Evolutionary conservation across 2,113 vertebrate genomes (phyloP).

Genomic region (Brachypodius melanocephalos): DNA sequence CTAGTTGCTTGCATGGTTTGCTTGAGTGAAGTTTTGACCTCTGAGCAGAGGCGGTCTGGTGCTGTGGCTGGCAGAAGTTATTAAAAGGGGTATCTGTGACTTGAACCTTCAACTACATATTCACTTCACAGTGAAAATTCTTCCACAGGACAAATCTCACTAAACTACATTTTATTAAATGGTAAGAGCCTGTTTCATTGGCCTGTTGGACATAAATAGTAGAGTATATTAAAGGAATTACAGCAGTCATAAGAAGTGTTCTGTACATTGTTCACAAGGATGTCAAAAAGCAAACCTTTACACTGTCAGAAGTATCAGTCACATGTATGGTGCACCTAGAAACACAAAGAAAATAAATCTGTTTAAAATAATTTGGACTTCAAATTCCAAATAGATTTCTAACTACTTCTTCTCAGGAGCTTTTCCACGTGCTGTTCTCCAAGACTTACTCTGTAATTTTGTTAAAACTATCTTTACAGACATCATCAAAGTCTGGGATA

Average conservation of each 20-base stretch:
- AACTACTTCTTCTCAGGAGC: background rate
- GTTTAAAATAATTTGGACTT: background rate
- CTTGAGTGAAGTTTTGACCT: background rate
- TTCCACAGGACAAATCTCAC: background rate
- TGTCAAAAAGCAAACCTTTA: background rate
- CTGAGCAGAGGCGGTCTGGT: background rate
- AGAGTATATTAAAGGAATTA: background rate
- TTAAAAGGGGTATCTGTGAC: background rate
- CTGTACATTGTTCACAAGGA: background rate
- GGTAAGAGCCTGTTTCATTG: background rate
- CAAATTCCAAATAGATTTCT: background rate
- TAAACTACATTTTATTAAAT: background rate
- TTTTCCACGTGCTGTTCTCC: background rate
- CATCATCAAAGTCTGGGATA: background rate
- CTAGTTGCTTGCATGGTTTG: background rate
- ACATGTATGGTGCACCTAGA: background rate
- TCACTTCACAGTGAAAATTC: background rate
- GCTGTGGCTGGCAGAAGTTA: background rate
- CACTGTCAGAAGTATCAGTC: background rate
- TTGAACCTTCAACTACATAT: background rate
- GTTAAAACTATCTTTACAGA: background rate
- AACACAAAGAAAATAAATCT: background rate
- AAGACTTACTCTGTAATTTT: background rate
- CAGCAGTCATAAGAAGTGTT: too few relatives aligned
- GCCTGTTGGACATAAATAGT: background rate